These are phyloP conservation scores for Pitangus sulphuratus DNA, from an alignment of 2,797 vertebrate genomes.

Conservation along the genomic window DNA sequence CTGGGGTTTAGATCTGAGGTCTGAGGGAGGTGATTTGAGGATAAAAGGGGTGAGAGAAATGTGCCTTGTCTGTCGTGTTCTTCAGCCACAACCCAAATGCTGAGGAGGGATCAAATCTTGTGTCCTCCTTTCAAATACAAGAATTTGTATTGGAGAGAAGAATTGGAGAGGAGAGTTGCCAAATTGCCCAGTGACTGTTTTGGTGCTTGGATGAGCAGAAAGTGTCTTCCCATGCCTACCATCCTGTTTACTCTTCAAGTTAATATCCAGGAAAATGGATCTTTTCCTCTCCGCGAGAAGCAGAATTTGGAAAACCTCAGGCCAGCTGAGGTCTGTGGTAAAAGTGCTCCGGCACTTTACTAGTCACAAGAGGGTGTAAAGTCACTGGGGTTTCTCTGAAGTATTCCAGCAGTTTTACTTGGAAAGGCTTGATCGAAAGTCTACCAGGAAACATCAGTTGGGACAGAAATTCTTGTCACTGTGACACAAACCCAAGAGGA, in stretches of 20 bases:
- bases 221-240: neutral
- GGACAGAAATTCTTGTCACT: neutral
- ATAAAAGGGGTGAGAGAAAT: neutral
- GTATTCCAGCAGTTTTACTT: neutral
- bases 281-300: neutral
- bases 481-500: neutral
- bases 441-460: neutral
- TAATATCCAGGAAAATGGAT: neutral
- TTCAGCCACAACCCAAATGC: neutral
- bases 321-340: neutral
- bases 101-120: neutral
- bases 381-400: neutral
- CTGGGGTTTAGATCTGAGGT: neutral
- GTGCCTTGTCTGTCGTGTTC: accelerated
- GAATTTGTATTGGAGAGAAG: too few species aligned
- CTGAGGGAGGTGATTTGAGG: neutral
- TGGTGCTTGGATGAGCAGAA: neutral
- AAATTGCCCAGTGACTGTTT: neutral
- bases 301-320: neutral
- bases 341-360: neutral
- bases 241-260: neutral
- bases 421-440: neutral
- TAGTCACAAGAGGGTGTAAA: neutral
- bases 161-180: too few species aligned
- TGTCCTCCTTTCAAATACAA: neutral